These are phyloP conservation scores for Ahaetulla prasina DNA, from an alignment of 2,113 vertebrate species.

Conservation along the genomic window DNA sequence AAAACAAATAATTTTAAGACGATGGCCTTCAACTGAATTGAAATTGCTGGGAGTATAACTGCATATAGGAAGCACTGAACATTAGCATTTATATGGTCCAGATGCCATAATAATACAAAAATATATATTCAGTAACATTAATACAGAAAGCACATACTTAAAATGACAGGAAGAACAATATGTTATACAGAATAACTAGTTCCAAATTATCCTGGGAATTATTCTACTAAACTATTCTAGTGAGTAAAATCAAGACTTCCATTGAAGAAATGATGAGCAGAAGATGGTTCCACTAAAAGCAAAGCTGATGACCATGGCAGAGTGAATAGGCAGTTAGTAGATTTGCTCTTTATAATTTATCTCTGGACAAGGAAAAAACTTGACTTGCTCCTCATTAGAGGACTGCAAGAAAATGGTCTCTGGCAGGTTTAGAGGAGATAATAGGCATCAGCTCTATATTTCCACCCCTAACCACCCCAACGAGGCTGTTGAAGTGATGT, in stretches of 20 bases:
- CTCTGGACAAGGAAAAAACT: not conserved
- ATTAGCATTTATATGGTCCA: not conserved
- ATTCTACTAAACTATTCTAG: not conserved
- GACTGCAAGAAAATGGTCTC: not conserved
- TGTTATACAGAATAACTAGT: not conserved
- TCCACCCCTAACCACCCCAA: too few species aligned
- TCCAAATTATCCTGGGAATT: not conserved
- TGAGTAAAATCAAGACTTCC: not conserved
- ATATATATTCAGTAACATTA: not conserved
- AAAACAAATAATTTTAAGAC: not conserved
- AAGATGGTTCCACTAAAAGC: not conserved
- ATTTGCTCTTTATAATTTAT: not conserved
- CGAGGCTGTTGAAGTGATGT: too few species aligned
- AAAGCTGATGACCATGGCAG: not conserved
- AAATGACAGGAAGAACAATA: conserved; percentile 21
- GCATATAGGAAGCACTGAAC: not conserved
- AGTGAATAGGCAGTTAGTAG: not conserved
- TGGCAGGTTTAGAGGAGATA: not conserved
- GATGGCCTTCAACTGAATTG: not conserved
- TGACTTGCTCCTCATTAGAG: not conserved
- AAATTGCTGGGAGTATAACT: not conserved
- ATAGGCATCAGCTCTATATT: too few species aligned
- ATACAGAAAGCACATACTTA: not conserved
- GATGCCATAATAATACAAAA: not conserved
- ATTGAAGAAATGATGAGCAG: not conserved